Evolutionary conservation across 2,888 invertebrate genomes (phyloP).

Genomic region (Oxystoma pomonae): DNA sequence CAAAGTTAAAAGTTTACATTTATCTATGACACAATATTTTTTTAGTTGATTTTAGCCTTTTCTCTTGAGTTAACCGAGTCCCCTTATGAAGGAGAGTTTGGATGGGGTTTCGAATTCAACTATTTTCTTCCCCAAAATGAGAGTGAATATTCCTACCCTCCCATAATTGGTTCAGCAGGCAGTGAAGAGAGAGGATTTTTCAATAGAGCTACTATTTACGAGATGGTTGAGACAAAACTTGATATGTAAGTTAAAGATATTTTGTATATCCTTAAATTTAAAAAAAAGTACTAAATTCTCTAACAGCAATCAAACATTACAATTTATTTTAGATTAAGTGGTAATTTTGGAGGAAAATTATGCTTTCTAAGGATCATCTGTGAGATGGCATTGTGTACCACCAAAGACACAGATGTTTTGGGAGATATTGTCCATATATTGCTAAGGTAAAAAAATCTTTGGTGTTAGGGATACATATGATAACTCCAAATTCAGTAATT

Average conservation of each 20-base stretch:
- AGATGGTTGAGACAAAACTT: constrained; percentile 20
- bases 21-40: too few species aligned
- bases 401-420: constrained; percentile 21
- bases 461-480: too few species aligned
- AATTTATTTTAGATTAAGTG: constrained; percentile 20
- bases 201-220: constrained; percentile 16
- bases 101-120: constrained; percentile 23
- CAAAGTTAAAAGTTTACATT: too few species aligned
- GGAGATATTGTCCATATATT: constrained; percentile 23
- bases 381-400: constrained; percentile 17
- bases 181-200: constrained; percentile 15
- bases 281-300: too few species aligned
- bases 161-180: constrained; percentile 12
- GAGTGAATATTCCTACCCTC: constrained; percentile 21
- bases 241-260: constrained; percentile 17
- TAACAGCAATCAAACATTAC: too few species aligned
- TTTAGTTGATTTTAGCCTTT: constrained; percentile 20
- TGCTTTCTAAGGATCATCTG: constrained; percentile 23
- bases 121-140: constrained; percentile 24
- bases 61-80: constrained; percentile 20
- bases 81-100: constrained; percentile 18
- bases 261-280: not conserved
- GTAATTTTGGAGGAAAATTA: constrained; percentile 17
- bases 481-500: too few species aligned
- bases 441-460: constrained; percentile 23